Evolutionary conservation across 2,888 invertebrate species (phyloP), one percentile per base, ranked within the genome.

Genomic region (Lutraria lutraria): DNA sequence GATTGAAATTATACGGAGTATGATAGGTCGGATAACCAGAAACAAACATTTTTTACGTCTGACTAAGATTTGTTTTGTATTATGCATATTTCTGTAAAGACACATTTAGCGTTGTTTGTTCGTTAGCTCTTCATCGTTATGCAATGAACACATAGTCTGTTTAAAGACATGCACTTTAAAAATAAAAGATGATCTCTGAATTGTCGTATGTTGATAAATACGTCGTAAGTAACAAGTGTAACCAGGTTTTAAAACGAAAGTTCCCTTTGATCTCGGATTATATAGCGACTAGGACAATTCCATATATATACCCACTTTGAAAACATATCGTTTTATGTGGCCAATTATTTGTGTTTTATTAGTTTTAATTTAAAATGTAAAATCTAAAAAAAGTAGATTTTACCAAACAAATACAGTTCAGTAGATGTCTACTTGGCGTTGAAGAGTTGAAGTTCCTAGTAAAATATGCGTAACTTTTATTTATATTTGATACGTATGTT

Each of bases 161-260:
- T 43, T 43, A 43, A 43, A 60, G 19, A 60, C 21, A 19, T 68
- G n/a, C 25, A 13, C 25, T 68, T 68, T 0, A 68, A 25, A 6
- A 25, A 25, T 25, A 68, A 68, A 68, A 12, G 13, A 68, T 10
- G 21, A 68, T 68, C 63, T 25, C n/a, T 25, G 43, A n/a, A 8
- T 68, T 68, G 0, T 60, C 25, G 1, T 68, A 68, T 25, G 63
- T 25, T 25, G 25, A 68, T 25, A 81, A 81, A 81, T 56, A 31
- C 81, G 31, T 63, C 34, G 63, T 63, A 43, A 25, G 63, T 68
- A 43, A 63, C 63, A 56, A 63, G 83, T 63, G 63, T 68, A 68
- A 68, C n/a, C 25, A n/a, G 25, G 25, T 3, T 25, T 43, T 6
- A 68, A 0, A 25, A 4, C n/a, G 21, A n/a, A 10, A 13, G 10